Conservation (phyloP, 2,797 vertebrate species). For the Sarcoramphus papa region DNA sequence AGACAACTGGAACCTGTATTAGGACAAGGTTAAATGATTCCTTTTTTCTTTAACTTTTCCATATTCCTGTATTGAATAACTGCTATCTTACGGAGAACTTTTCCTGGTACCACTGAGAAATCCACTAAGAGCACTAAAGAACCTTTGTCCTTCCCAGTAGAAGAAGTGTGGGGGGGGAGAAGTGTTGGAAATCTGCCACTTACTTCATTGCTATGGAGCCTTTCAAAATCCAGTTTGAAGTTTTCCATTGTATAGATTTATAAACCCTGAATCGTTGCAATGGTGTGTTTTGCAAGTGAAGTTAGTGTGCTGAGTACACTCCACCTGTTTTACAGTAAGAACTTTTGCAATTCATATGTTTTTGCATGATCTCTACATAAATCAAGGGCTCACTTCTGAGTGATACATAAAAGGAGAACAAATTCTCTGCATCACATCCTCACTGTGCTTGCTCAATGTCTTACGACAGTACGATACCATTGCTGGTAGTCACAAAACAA, state of each 20-base stretch:
- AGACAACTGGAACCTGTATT: neutral
- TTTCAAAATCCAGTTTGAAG: neutral
- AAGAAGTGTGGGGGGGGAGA: neutral
- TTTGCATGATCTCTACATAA: neutral
- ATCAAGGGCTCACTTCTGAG: neutral
- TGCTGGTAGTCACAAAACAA: neutral
- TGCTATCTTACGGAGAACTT: neutral
- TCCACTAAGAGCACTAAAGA: neutral
- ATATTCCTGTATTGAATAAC: neutral
- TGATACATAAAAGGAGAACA: neutral
- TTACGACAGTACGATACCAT: neutral
- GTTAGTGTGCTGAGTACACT: neutral
- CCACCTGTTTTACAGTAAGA: neutral
- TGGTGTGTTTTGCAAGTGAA: neutral
- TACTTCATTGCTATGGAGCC: neutral
- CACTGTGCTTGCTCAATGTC: neutral
- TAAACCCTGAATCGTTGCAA: neutral
- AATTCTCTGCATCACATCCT: neutral
- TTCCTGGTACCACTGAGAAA: neutral
- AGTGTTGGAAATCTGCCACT: neutral
- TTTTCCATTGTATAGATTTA: neutral
- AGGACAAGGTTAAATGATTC: neutral
- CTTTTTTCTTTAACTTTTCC: neutral
- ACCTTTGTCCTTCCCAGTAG: neutral
- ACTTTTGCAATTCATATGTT: neutral